Conservation (phyloP, 2,113 vertebrate species). For the Varanus salvator region DNA sequence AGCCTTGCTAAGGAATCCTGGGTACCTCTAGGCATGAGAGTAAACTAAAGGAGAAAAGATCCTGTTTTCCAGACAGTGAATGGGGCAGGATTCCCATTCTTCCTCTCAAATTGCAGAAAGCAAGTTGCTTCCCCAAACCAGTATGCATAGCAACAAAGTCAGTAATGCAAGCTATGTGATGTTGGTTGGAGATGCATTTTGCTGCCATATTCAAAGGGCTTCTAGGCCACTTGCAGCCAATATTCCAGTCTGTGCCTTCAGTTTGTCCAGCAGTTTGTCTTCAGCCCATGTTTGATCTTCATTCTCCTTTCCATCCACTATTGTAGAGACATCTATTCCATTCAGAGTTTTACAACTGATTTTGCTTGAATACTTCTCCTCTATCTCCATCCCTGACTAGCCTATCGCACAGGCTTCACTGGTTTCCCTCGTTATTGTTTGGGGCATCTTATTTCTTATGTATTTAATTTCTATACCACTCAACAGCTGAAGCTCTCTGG, state of each 20-base stretch:
- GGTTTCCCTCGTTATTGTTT: no score
- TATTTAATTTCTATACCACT: no score
- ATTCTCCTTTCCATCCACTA: no score
- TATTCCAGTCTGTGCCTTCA: not conserved
- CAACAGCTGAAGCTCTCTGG: no score
- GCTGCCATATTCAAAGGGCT: not conserved
- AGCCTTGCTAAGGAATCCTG: not conserved
- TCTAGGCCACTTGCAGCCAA: not conserved
- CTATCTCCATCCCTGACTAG: not conserved
- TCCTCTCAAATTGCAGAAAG: not conserved
- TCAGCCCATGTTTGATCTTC: not conserved
- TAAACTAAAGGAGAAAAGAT: not conserved
- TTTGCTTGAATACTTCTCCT: not conserved
- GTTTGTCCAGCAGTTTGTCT: no score
- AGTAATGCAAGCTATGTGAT: not conserved
- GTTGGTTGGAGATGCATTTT: not conserved
- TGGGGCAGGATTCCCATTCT: not conserved
- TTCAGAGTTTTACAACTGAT: not conserved
- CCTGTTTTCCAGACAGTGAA: not conserved
- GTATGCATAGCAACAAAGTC: not conserved
- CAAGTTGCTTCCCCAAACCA: not conserved
- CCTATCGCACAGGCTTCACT: not conserved
- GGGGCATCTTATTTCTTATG: no score
- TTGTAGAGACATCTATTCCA: not conserved
- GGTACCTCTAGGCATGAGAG: not conserved